These are phyloP conservation scores for Conus ventricosus DNA, from an alignment of 1,140 invertebrate genomes.

Conservation along the genomic window DNA sequence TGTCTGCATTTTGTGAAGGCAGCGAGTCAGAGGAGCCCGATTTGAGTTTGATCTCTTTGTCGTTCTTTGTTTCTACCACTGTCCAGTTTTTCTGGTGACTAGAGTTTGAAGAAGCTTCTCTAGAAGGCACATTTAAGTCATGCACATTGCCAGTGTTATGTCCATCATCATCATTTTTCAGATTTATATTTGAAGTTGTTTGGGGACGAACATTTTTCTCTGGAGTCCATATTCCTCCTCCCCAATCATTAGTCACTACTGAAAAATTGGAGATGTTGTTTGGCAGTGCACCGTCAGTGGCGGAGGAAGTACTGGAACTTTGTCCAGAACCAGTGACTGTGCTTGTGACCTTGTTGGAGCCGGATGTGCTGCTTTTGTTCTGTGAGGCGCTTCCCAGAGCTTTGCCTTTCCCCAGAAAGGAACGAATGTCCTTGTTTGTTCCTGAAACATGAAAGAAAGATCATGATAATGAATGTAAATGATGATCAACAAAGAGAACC, in stretches of 20 bases:
- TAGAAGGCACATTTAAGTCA: not conserved
- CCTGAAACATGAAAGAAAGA: not conserved
- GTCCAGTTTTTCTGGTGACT: not conserved
- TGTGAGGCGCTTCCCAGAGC: not conserved
- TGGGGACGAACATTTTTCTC: not conserved
- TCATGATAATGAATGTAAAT: not conserved
- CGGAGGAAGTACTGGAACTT: not conserved
- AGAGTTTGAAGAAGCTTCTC: not conserved
- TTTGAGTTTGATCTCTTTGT: not conserved
- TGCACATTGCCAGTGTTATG: not conserved
- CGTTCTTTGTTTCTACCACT: not conserved
- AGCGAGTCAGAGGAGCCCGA: not conserved
- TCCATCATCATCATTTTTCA: not conserved
- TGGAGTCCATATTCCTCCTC: conserved; percentile 2
- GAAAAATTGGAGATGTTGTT: not conserved
- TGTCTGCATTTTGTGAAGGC: not conserved
- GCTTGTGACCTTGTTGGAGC: not conserved
- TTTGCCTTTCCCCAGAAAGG: conserved; percentile 2
- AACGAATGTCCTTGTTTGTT: conserved; percentile 20
- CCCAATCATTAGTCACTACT: not conserved
- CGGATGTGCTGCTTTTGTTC: not conserved
- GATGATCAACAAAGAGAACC: not conserved
- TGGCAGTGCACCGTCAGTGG: not conserved
- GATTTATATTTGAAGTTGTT: not conserved
- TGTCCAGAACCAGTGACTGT: not conserved